Percentiles rank a stretch among this genome's conserved stretches.
phyloP scores from a whole-genome alignment of 1,140 invertebrate species.

The Bombus confusus region DNA sequence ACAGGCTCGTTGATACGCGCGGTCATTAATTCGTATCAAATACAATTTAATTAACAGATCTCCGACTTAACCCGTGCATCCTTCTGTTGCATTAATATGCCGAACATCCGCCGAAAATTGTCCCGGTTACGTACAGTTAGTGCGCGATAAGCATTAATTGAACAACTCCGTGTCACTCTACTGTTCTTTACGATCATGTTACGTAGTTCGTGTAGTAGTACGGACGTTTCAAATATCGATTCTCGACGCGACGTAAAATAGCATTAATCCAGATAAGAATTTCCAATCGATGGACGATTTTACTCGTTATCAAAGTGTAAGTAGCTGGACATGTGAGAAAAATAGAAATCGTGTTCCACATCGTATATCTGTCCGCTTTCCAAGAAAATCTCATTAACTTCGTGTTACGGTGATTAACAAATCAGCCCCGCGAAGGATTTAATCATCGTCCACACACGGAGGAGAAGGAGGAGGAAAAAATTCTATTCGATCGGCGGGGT shows the following conservation, averaged over 20 bases:
- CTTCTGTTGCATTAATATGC: conserved; percentile 37
- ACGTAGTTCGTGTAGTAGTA: neutral
- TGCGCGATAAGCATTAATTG: conserved; percentile 45
- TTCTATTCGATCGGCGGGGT: conserved; percentile 20
- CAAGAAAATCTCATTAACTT: conserved; percentile 16
- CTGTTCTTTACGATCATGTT: neutral
- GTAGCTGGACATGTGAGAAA: neutral
- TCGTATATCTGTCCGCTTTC: neutral
- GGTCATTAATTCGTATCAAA: conserved; percentile 62
- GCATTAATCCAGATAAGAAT: neutral
- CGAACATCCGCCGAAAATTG: conserved; percentile 32
- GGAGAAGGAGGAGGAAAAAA: neutral
- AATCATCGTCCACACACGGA: neutral
- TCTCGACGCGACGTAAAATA: neutral
- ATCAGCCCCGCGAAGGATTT: conserved; percentile 11
- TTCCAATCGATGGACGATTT: neutral
- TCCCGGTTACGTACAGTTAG: conserved; percentile 23
- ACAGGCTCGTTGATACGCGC: conserved; percentile 60
- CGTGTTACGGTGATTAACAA: conserved; percentile 20
- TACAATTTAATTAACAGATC: conserved; percentile 65
- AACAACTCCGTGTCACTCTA: neutral
- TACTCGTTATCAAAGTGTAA: neutral
- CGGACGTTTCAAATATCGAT: neutral
- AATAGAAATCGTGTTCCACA: neutral
- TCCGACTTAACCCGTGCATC: neutral